Evolutionary conservation across 2,113 vertebrate species (phyloP).

Genomic region (Ictidomys tridecemlineatus): DNA sequence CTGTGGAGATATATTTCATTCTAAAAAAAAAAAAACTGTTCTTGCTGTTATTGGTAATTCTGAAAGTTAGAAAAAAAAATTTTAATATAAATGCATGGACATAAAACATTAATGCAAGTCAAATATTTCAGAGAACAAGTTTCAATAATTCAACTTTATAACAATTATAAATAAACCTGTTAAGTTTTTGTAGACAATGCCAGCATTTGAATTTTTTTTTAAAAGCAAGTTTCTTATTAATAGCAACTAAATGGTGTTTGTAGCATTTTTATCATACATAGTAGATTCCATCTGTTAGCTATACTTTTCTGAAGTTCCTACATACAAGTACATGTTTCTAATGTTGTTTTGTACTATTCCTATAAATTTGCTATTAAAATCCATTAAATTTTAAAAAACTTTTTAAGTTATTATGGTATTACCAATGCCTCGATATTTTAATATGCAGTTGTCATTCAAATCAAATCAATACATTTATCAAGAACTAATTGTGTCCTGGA

Average conservation of each 20-base stretch:
- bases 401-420: constrained; percentile 34
- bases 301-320: constrained; percentile 85
- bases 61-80: not conserved
- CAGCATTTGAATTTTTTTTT: constrained; percentile 82
- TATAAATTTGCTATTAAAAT: not conserved
- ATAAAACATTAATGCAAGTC: not conserved
- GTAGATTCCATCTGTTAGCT: constrained; percentile 89
- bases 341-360: not conserved
- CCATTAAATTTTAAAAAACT: not conserved
- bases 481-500: constrained; percentile 32
- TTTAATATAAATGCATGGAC: not conserved
- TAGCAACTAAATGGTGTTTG: constrained; percentile 90
- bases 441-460: constrained; percentile 58
- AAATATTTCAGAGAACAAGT: not conserved
- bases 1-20: not conserved
- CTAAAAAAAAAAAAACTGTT: not conserved
- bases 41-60: not conserved
- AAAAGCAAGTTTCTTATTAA: constrained; percentile 89
- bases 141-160: not conserved
- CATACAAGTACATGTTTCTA: not conserved
- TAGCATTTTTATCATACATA: constrained; percentile 89
- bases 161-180: not conserved
- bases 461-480: constrained; percentile 63
- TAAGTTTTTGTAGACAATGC: not conserved
- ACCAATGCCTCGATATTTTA: constrained; percentile 17